These are phyloP conservation scores for Macrotus californicus DNA, from an alignment of 2,113 vertebrate species.

Conservation along the genomic window DNA sequence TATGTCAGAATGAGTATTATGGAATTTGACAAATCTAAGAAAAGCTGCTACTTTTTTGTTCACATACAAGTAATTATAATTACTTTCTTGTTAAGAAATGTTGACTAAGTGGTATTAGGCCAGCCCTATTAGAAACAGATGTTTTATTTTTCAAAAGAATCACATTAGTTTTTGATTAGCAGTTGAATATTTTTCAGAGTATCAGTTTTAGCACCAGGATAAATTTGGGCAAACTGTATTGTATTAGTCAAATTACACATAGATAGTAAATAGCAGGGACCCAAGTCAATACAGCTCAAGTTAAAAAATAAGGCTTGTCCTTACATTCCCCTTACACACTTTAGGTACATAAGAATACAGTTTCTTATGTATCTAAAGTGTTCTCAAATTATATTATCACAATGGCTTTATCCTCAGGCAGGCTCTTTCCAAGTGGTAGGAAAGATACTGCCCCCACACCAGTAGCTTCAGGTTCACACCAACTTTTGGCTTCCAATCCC, in stretches of 20 bases:
- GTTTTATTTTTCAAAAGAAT: not conserved
- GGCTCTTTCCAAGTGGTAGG: not conserved
- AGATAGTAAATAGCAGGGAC: not conserved
- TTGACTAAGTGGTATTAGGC: not conserved
- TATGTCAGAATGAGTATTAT: not conserved
- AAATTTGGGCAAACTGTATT: not conserved
- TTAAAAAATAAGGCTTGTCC: not conserved
- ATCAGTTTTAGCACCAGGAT: not conserved
- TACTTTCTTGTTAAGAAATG: slow-evolving; percentile 1
- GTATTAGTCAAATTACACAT: not conserved
- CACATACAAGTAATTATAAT: not conserved
- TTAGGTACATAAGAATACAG: not conserved
- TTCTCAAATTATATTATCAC: not conserved
- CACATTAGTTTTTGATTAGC: slow-evolving; percentile 3
- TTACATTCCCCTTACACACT: not conserved
- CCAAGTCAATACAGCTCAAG: slow-evolving; percentile 11
- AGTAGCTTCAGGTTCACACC: not conserved
- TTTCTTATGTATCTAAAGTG: not conserved
- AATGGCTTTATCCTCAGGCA: not conserved
- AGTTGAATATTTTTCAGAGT: not conserved
- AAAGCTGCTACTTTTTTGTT: not conserved
- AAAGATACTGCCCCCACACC: not conserved
- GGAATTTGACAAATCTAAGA: not conserved
- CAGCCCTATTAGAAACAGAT: not conserved
- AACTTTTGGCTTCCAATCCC: not conserved